Evolutionary conservation across 2,888 invertebrate species (phyloP).

Genomic region (Masnerella sp.): DNA sequence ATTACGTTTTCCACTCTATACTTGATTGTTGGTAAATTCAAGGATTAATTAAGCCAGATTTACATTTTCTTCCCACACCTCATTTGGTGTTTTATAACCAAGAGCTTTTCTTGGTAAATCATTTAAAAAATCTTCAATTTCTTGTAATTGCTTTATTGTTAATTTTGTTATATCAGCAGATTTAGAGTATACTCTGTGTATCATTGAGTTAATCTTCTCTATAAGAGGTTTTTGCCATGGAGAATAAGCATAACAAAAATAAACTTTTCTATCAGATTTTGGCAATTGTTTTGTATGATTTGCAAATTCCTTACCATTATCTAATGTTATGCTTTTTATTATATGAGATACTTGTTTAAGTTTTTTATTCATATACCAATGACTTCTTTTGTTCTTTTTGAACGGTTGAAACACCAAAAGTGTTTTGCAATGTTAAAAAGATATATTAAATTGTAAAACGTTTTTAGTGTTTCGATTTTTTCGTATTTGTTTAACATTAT

Average conservation of each 20-base stretch:
- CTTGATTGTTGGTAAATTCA: no score
- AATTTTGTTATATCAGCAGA: conserved; percentile 1
- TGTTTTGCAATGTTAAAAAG: no score
- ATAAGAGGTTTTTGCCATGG: conserved; percentile 3
- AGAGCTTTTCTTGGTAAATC: conserved; percentile 6
- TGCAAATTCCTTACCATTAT: not conserved
- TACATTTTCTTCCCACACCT: not conserved
- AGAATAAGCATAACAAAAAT: not conserved
- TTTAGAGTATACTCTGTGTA: conserved; percentile 8
- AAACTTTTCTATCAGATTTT: conserved; percentile 3
- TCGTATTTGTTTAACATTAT: no score
- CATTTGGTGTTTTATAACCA: conserved; percentile 1
- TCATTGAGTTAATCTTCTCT: conserved; percentile 4
- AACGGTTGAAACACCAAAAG: not conserved
- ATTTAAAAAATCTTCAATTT: conserved; percentile 8
- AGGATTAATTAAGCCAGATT: no score
- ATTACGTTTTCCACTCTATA: no score
- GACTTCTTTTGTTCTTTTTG: not conserved
- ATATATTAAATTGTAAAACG: no score
- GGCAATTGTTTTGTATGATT: not conserved
- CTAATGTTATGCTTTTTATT: not conserved
- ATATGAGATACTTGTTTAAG: not conserved
- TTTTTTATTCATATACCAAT: not conserved
- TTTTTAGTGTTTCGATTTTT: no score
- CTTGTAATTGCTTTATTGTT: conserved; percentile 5